Base-by-base conservation (phyloP, 2,113 vertebrate species). In the Enhydra lutris region DNA sequence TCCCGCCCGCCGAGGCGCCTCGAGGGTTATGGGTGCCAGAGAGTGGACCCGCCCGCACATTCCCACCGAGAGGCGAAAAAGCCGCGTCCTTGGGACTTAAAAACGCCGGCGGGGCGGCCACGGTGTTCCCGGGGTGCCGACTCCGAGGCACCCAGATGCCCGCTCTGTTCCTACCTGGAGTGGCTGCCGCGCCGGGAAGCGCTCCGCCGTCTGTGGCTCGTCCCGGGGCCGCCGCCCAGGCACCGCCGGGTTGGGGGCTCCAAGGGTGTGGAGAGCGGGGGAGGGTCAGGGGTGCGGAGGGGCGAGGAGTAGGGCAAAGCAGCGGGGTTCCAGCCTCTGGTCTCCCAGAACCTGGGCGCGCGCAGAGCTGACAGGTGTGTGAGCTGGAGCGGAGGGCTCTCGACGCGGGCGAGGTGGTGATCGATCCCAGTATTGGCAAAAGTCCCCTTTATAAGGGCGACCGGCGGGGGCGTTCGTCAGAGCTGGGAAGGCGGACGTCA, bases 381-480 rank as follows among this genome's bases (percentile, higher is more conserved):
- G 87, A 1, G 82, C 71, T 0, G 20, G 31, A 6, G 74, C 15
- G 6, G 76, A 39, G 81, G 69, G 90, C 15, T n/a, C 4, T 59
- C 3, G 59, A n/a, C 3, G n/a, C 29, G 1, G 36, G 29, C 39
- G 59, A 78, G 86, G 79, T 4, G n/a, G 67, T 4, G 45, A 89
- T 82, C 65, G 23, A 82, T 95, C 79, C 1, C 73, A 17, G 86
- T 57, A 83, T 95, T 83, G 94, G 97, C 98, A 97, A 97, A 98
- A 98, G 98, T 98, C 97, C 95, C 69, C 98, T 99, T 99, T 99
- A 99, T 99, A 99, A 99, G 98, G 98, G 95, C 86, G 93, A 96
- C 97, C 89, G 84, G 89, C 83, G 89, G 97, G 92, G 74, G 97
- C 65, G 95, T 98, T 99, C 99, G 99, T 99, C 99, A 99, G 98